Evolutionary conservation across 2,888 invertebrate genomes (phyloP), one percentile per base, ranked within the genome.

Genomic region (Machimus atricapillus): DNA sequence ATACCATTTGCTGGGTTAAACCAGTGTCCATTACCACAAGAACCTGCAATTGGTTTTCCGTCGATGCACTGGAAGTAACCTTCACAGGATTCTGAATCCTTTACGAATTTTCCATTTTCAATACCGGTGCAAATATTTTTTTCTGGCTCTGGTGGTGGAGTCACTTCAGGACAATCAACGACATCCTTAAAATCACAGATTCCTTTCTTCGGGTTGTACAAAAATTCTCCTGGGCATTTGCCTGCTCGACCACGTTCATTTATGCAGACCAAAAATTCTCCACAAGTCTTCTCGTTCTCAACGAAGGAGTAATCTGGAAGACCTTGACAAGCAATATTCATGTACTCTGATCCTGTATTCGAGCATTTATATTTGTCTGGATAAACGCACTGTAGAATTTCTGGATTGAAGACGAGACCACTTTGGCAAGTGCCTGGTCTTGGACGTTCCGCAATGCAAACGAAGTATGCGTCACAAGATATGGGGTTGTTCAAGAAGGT

Each of bases 221-320:
- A 79, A 23, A 86, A 86, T 1, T 58, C n/a, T 16, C 66, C 14
- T 23, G 88, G 88, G 40, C 88, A 88, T 85, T 87, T 37, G 77
- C 87, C 81, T 14, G 83, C 77, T 4, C 83, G 46, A 8, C 86
- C 78, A 27, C 52, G 66, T 46, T 87, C 88, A 73, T 86, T 78
- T 12, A 87, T 81, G 76, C 88, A 88, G 1, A 88, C 83, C 73
- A 52, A 86, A 58, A 83, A 88, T 23, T 81, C 46, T 37, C 86
- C 83, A 34, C 87, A 87, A n/a, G 56, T 52, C 0, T 78, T 37
- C 23, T 73, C 31, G 34, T 88, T 83, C 9, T 76, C 73, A 8
- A 88, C 58, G 52, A 78, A 86, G 8, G 87, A 58, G 37, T 86
- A 85, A 58, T 85, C 87, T 19, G 86, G 81, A 12, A 82, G 58